Conservation (phyloP, 2,113 vertebrate genomes). For the Amia ocellicauda region DNA sequence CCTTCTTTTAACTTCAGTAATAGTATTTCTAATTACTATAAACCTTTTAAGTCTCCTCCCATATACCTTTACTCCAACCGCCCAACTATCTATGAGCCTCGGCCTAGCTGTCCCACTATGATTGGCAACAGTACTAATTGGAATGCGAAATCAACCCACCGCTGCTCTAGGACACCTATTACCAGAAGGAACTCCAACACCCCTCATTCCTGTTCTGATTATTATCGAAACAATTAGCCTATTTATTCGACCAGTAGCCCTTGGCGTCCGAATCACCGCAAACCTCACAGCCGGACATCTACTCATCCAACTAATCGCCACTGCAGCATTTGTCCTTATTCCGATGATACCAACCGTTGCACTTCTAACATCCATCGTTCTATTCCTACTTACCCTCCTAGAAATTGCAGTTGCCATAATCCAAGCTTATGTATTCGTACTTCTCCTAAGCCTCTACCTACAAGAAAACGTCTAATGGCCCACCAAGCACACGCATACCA, state of each 20-base stretch:
- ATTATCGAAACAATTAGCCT: constrained; percentile 38
- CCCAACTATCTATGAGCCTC: constrained; percentile 30
- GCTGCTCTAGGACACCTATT: constrained; percentile 21
- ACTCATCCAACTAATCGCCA: constrained; percentile 21
- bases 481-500: constrained; percentile 33
- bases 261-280: constrained; percentile 26
- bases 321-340: constrained; percentile 12
- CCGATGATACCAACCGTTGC: constrained; percentile 8
- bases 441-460: constrained; percentile 31
- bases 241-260: constrained; percentile 30
- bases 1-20: not conserved
- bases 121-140: constrained; percentile 28
- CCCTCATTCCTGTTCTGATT: constrained; percentile 24
- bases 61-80: constrained; percentile 35
- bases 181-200: constrained; percentile 24
- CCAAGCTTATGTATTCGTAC: constrained; percentile 26
- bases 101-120: constrained; percentile 15
- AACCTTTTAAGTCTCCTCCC: constrained; percentile 24
- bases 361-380: not conserved
- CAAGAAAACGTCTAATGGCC: constrained; percentile 37
- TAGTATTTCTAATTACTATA: constrained; percentile 17
- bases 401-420: constrained; percentile 25
- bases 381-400: constrained; percentile 12
- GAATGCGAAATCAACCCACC: constrained; percentile 25
- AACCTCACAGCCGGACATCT: constrained; percentile 31